Evolutionary conservation across 2,888 invertebrate species (phyloP).

Genomic region (Scaptomyza caliginosa): DNA sequence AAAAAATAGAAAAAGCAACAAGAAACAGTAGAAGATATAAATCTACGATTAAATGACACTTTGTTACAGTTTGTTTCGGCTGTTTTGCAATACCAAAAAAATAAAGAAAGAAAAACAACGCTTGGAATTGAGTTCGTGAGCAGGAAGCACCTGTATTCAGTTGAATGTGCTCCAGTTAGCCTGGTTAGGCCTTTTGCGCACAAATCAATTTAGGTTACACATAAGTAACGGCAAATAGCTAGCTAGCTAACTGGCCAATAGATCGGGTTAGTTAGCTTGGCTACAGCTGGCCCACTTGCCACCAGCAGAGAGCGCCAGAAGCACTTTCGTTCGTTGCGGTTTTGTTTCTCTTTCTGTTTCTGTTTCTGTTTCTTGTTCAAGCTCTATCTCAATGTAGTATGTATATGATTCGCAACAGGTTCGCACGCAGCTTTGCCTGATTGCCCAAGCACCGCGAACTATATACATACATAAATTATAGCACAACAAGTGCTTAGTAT

Average conservation of each 20-base stretch:
- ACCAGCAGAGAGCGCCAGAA: conserved; percentile 36
- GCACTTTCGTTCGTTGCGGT: conserved; percentile 57
- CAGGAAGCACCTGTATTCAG: conserved; percentile 50
- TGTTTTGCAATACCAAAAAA: conserved; percentile 29
- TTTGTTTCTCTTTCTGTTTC: conserved; percentile 8
- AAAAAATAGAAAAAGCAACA: conserved; percentile 1
- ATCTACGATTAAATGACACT: conserved; percentile 71
- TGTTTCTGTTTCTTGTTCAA: background rate
- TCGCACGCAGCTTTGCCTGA: conserved; percentile 50
- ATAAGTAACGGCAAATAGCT: conserved; percentile 21
- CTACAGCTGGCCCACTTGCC: conserved; percentile 49
- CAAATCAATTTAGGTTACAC: conserved; percentile 50
- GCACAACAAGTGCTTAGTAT: background rate
- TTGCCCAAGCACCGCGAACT: conserved; percentile 48
- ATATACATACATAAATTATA: conserved; percentile 20
- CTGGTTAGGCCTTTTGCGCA: conserved; percentile 34
- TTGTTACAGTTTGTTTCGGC: conserved; percentile 11
- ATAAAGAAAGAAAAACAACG: background rate
- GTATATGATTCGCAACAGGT: conserved; percentile 51
- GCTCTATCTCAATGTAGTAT: background rate
- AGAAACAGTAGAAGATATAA: conserved; percentile 34
- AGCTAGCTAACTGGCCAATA: conserved; percentile 7
- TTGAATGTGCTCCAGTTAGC: conserved; percentile 49
- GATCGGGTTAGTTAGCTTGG: background rate
- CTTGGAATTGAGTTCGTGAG: conserved; percentile 35